Percentiles rank a stretch among this genome's conserved stretches.
phyloP scores from a whole-genome alignment of 2,113 vertebrate genomes.

The Gambusia holbrooki region DNA sequence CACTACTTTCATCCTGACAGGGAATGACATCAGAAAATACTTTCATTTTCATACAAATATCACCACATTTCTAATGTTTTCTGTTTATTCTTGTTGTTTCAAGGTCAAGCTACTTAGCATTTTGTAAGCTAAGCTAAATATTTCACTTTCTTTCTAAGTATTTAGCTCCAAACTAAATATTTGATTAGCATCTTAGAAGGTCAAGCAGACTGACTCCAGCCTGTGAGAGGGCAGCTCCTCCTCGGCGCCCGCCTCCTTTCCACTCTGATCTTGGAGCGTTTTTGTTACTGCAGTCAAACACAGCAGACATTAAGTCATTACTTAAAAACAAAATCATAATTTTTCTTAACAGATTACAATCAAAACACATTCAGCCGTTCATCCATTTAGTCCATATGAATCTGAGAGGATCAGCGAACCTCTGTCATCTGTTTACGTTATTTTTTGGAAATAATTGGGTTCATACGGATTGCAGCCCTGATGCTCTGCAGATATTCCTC shows the following conservation, averaged over 20 bases:
- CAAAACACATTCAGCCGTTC: not conserved
- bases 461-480: constrained; percentile 86
- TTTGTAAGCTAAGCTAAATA: no score
- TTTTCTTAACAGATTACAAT: not conserved
- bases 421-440: not conserved
- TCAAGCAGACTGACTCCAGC: constrained; percentile 82
- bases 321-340: not conserved
- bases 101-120: no score
- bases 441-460: constrained; percentile 1
- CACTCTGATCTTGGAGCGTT: constrained; percentile 81
- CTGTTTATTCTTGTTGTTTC: no score
- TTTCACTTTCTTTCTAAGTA: no score
- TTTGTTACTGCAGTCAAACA: constrained; percentile 83
- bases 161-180: no score
- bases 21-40: constrained; percentile 1
- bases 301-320: not conserved
- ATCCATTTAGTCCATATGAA: not conserved
- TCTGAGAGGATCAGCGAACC: not conserved
- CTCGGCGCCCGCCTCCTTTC: constrained; percentile 72
- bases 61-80: no score
- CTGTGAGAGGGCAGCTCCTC: constrained; percentile 76
- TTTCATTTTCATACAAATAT: not conserved
- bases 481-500: constrained; percentile 87
- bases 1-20: constrained; percentile 79
- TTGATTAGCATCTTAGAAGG: no score